These are phyloP conservation scores for Falco cherrug DNA, from an alignment of 2,797 vertebrate genomes.

Conservation along the genomic window DNA sequence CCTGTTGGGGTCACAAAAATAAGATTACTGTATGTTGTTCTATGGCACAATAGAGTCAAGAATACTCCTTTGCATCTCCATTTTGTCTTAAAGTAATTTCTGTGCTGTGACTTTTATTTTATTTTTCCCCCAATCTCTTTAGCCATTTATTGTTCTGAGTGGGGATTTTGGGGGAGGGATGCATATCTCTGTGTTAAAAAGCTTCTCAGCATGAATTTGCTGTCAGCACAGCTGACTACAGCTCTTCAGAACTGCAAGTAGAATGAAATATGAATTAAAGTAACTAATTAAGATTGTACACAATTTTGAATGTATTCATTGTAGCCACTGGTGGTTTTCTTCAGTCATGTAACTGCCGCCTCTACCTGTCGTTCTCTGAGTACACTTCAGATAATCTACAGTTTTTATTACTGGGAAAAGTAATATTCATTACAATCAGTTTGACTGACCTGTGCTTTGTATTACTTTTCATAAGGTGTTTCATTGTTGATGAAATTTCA, in stretches of 20 bases:
- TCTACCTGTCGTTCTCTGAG: background rate
- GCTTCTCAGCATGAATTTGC: background rate
- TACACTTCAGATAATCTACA: background rate
- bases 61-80: background rate
- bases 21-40: background rate
- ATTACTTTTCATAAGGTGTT: background rate
- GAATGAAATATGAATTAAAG: background rate
- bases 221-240: background rate
- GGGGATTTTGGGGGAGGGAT: background rate
- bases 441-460: background rate
- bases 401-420: background rate
- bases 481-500: background rate
- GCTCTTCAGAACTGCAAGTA: background rate
- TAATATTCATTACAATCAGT: background rate
- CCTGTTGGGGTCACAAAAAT: background rate
- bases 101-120: background rate
- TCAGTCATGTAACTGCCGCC: background rate
- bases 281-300: background rate
- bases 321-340: background rate
- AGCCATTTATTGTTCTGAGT: background rate
- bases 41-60: background rate
- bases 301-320: background rate
- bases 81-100: background rate
- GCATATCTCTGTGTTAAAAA: background rate
- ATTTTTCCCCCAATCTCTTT: fast-evolving